Evolutionary conservation across 2,888 invertebrate genomes (phyloP), one percentile per base, ranked within the genome.

Genomic region (Ophion costatus): DNA sequence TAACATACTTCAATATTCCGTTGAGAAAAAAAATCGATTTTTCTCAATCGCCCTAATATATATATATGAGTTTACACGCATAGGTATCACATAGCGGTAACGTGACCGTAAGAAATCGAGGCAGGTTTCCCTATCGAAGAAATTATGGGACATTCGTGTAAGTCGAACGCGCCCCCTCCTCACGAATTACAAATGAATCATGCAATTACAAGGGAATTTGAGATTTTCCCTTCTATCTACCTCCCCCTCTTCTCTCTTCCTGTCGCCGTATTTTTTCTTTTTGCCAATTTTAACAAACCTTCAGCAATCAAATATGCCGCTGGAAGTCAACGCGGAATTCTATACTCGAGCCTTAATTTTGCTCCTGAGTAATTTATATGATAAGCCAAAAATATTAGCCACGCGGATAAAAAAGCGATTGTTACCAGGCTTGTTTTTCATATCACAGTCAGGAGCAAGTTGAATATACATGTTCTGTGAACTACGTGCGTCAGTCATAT

Each of bases 171-270:
- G 70, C 51, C 59, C 11, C 4, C 45, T 85, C 67, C 56, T 67
- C 56, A 79, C 79, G 82, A 85, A 85, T 85, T 82, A 85, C 82
- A 75, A 85, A 82, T 79, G 82, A 76, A 76, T 75, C 76, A 63
- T 56, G 33, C n/a, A n/a, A n/a, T n/a, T n/a, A n/a, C n/a, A n/a
- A n/a, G n/a, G n/a, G n/a, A 42, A 69, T 64, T 79, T 70, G 38
- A 64, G 6, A 51, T 4, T 29, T 29, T 57, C 51, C 11, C 20
- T 66, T 66, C 17, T 66, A 24, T 33, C 66, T 71, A n/a, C n/a
- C n/a, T n/a, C n/a, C n/a, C n/a, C n/a, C n/a, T 24, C 29, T 0
- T 29, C 63, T 51, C 14, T 5, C 5, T 51, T 51, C 17, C 3
- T 51, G 4, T 51, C 17, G 5, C 3, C 14, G 17, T 17, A 51